A percentile compares a stretch with the other conserved stretches of the same genome.
Conservation (phyloP, 2,797 vertebrate species). For the Otolemur crassicaudatus region DNA sequence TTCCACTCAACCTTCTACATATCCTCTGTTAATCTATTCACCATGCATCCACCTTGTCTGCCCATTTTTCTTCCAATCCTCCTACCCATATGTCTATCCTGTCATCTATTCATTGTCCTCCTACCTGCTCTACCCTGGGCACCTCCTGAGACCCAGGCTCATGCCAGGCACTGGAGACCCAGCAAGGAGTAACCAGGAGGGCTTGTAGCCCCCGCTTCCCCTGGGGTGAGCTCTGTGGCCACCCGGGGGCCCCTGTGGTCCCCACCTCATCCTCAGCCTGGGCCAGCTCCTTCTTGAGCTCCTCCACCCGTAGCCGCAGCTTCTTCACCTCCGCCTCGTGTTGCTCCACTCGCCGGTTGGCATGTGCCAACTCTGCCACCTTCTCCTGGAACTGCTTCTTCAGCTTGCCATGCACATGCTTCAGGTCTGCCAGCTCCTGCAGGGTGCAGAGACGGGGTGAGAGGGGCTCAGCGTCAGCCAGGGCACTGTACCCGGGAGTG, state of each 20-base stretch:
- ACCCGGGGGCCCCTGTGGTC: accelerated
- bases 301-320: constrained; percentile 95
- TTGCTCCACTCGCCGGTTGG: constrained; percentile 94
- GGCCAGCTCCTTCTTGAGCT: constrained; percentile 97
- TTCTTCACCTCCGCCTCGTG: constrained; percentile 97
- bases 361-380: constrained; percentile 93
- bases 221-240: accelerated
- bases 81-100: too few relatives aligned
- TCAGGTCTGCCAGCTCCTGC: constrained; percentile 96
- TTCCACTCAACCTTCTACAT: not conserved
- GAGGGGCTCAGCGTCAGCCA: not conserved
- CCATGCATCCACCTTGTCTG: not conserved
- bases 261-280: constrained; percentile 96
- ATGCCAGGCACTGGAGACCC: not conserved
- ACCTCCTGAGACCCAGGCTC: not conserved
- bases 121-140: not conserved
- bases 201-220: accelerated
- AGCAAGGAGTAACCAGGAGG: accelerated
- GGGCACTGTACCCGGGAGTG: not conserved
- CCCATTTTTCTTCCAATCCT: not conserved
- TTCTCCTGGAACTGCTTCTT: constrained; percentile 98
- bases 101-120: not conserved
- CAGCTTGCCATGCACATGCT: constrained; percentile 94
- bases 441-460: accelerated
- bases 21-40: not conserved